A percentile compares a stretch with the other conserved stretches of the same genome.
phyloP scores from a whole-genome alignment of 2,113 vertebrate genomes.

The Rostratula benghalensis region DNA sequence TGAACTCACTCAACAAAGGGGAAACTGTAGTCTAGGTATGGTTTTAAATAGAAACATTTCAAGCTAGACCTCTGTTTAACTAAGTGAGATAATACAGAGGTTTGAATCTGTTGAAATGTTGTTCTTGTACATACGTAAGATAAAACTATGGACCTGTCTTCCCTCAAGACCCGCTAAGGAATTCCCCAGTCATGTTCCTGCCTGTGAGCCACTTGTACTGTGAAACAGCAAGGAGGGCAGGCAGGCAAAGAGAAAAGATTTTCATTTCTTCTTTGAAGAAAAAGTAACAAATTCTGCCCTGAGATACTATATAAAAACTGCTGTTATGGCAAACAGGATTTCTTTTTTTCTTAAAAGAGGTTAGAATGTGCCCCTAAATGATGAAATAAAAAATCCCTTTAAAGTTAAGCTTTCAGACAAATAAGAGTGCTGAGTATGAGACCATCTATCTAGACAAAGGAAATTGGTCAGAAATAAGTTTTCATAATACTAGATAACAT shows the following conservation, averaged over 20 bases:
- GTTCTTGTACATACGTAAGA: background rate
- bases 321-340: background rate
- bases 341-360: background rate
- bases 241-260: background rate
- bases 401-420: background rate
- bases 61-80: background rate
- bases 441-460: background rate
- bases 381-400: background rate
- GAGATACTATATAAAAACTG: background rate
- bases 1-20: background rate
- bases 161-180: background rate
- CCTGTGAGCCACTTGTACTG: constrained; percentile 5
- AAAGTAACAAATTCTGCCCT: constrained; percentile 29
- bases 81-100: background rate
- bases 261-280: constrained; percentile 36
- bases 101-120: background rate
- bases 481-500: background rate
- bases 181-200: background rate
- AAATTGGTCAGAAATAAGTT: background rate
- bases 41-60: background rate
- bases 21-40: background rate
- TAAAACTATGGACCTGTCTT: background rate
- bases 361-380: background rate
- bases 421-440: background rate
- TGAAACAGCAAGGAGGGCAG: background rate